Percentiles rank a stretch among this genome's conserved stretches.
phyloP scores from a whole-genome alignment of 2,113 vertebrate species.

The Cavia porcellus region DNA sequence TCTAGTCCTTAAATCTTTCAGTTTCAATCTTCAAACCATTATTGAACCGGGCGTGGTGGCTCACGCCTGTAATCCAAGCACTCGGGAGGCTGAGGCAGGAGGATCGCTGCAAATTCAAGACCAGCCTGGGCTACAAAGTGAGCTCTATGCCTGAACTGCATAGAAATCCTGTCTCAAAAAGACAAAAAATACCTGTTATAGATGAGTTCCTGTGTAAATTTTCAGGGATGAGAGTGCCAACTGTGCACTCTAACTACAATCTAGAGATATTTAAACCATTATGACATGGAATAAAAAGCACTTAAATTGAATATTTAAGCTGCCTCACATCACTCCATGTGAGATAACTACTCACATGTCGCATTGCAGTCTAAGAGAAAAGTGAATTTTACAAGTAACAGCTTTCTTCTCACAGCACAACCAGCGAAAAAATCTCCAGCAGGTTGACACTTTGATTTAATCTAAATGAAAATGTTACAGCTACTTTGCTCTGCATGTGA shows the following conservation, averaged over 20 bases:
- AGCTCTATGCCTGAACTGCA: too few species aligned
- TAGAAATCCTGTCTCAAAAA: too few species aligned
- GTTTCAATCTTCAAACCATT: background rate
- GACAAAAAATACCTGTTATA: background rate
- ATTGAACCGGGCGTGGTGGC: too few species aligned
- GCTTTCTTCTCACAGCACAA: slow-evolving; percentile 15
- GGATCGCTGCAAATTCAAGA: too few species aligned
- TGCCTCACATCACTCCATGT: background rate
- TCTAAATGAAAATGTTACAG: slow-evolving; percentile 4
- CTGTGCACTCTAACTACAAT: slow-evolving; percentile 66
- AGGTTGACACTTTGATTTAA: slow-evolving; percentile 21
- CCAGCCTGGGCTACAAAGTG: too few species aligned
- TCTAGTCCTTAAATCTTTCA: background rate
- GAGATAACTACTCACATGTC: background rate
- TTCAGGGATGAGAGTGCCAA: slow-evolving; percentile 67
- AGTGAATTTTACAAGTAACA: background rate
- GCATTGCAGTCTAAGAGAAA: slow-evolving; percentile 33
- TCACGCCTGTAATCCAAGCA: too few species aligned
- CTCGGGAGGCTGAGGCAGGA: too few species aligned
- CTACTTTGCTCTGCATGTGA: slow-evolving; percentile 24
- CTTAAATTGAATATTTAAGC: slow-evolving; percentile 65
- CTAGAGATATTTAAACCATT: slow-evolving; percentile 81
- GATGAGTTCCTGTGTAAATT: slow-evolving; percentile 1
- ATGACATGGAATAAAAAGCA: slow-evolving; percentile 76
- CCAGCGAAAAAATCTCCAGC: background rate